These are phyloP conservation scores for Clivina fossor DNA, from an alignment of 2,888 invertebrate species.

Conservation along the genomic window DNA sequence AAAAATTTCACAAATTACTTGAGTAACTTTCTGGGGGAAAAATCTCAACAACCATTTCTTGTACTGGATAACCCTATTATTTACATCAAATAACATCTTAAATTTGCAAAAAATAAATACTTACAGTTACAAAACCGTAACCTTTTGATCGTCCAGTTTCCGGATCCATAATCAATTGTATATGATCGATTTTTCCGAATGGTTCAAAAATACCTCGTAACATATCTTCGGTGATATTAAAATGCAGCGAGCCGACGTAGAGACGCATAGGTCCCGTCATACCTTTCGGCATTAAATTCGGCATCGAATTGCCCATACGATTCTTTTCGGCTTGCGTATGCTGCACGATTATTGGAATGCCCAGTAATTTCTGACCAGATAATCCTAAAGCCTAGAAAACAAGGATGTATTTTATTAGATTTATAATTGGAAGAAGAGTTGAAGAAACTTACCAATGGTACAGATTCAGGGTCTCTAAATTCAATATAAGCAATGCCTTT, in stretches of 20 bases:
- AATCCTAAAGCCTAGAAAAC: constrained; percentile 83
- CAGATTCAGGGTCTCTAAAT: constrained; percentile 97
- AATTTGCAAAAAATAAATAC: too few relatives aligned
- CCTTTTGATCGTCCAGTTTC: constrained; percentile 95
- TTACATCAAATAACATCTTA: too few relatives aligned
- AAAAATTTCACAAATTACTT: too few relatives aligned
- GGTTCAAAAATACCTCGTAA: constrained; percentile 97
- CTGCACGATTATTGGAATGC: constrained; percentile 97
- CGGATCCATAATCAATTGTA: constrained; percentile 93
- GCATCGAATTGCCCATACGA: constrained; percentile 84
- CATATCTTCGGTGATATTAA: constrained; percentile 99
- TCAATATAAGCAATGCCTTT: constrained; percentile 99
- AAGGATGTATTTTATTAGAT: not conserved
- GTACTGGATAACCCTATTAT: too few relatives aligned
- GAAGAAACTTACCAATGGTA: constrained; percentile 74
- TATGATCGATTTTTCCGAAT: constrained; percentile 94
- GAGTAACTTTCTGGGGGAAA: too few relatives aligned
- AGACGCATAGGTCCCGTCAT: constrained; percentile 94
- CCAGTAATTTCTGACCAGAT: constrained; percentile 92
- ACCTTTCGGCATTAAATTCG: constrained; percentile 82
- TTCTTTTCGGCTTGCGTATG: constrained; percentile 96
- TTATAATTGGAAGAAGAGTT: constrained; percentile 9
- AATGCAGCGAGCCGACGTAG: constrained; percentile 97
- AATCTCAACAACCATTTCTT: too few relatives aligned
- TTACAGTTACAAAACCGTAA: constrained; percentile 95